These are phyloP conservation scores for Epinephelus lanceolatus DNA, from an alignment of 2,113 vertebrate genomes.

Conservation along the genomic window DNA sequence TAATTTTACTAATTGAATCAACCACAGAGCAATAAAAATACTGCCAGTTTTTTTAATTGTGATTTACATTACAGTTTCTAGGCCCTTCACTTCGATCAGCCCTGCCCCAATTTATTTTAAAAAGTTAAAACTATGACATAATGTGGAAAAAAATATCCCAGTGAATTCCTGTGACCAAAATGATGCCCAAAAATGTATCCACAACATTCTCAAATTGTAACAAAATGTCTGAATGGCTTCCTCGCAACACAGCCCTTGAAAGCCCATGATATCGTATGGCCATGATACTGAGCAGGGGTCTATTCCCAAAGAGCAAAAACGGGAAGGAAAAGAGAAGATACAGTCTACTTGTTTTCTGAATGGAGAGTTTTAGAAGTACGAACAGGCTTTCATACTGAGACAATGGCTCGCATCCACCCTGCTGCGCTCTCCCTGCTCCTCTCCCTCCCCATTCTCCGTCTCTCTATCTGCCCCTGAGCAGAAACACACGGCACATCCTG, in stretches of 20 bases:
- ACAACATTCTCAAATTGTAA: constrained; percentile 51
- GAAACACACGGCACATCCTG: constrained; percentile 83
- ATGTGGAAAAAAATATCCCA: constrained; percentile 8
- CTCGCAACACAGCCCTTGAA: constrained; percentile 48
- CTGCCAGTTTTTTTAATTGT: constrained; percentile 29
- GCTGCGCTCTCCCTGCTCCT: constrained; percentile 74
- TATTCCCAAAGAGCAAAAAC: constrained; percentile 70
- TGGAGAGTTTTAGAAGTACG: constrained; percentile 77
- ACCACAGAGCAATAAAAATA: constrained; percentile 41
- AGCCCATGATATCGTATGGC: constrained; percentile 30
- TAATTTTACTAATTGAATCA: constrained; percentile 57
- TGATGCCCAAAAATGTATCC: constrained; percentile 31
- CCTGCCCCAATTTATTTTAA: neutral
- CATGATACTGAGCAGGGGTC: constrained; percentile 62
- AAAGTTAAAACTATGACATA: constrained; percentile 11
- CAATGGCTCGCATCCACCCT: constrained; percentile 76
- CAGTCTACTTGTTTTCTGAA: constrained; percentile 77
- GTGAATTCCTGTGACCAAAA: constrained; percentile 5
- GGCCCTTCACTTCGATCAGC: constrained; percentile 10
- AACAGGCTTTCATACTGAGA: constrained; percentile 78
- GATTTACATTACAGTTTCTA: constrained; percentile 29
- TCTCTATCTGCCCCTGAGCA: constrained; percentile 80
- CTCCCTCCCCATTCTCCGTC: constrained; percentile 67
- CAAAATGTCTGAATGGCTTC: constrained; percentile 55
- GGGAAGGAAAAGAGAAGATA: constrained; percentile 80